phyloP scores from a whole-genome alignment of 2,888 invertebrate genomes.

The Ormyrus pomaceus region DNA sequence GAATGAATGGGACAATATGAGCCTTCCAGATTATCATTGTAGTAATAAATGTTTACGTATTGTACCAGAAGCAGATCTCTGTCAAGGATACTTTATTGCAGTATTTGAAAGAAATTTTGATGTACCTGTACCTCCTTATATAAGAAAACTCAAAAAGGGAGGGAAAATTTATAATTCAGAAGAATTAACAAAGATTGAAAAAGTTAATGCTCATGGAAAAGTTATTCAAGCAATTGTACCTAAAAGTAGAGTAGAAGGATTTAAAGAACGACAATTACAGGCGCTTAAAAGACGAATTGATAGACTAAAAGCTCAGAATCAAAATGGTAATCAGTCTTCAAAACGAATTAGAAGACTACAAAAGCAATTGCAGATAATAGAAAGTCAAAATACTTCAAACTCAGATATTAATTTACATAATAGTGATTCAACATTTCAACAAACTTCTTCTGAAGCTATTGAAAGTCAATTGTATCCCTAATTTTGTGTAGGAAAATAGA shows the following conservation, averaged over 20 bases:
- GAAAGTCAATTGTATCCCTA: constrained; percentile 37
- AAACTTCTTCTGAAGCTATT: constrained; percentile 22
- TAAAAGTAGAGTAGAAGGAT: background rate
- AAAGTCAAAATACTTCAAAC: background rate
- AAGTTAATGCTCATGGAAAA: background rate
- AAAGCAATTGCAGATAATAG: background rate
- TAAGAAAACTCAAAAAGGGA: constrained; percentile 14
- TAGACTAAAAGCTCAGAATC: background rate
- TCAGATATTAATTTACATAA: background rate
- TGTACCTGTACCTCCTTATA: constrained; percentile 63
- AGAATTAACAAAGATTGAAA: constrained; percentile 1
- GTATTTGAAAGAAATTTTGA: constrained; percentile 83
- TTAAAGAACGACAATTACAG: background rate
- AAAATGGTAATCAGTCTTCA: background rate
- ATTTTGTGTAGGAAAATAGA: constrained; percentile 1
- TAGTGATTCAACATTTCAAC: background rate
- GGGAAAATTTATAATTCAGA: background rate
- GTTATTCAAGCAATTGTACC: constrained; percentile 3
- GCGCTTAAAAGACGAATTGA: background rate
- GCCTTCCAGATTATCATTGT: constrained; percentile 81
- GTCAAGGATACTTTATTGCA: constrained; percentile 97
- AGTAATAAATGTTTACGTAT: constrained; percentile 88
- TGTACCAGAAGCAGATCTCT: constrained; percentile 84
- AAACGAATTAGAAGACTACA: background rate
- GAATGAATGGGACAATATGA: constrained; percentile 83